Evolutionary conservation across 2,888 invertebrate species (phyloP), one percentile per base, ranked within the genome.

Genomic region (Stenurella melanura): DNA sequence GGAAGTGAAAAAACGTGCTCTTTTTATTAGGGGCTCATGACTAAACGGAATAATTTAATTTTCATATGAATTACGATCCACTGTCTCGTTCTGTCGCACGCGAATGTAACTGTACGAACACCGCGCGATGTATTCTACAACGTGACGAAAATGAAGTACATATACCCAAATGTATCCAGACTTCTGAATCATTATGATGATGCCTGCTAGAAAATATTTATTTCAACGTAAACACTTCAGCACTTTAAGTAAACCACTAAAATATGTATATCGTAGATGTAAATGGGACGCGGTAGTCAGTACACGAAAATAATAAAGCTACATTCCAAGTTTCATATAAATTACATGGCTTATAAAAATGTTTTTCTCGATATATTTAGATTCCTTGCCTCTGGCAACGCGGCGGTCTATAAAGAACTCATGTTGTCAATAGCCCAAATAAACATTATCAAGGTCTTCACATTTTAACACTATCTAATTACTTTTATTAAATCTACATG

Each of bases 1-100:
- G 82, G 82, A 82, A 82, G 82, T 82, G 76, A 68, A 80, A 77
- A 78, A 76, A 82, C 82, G 82, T 80, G 80, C 76, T 57, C 69
- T 71, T 79, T 79, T 76, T 80, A 80, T 80, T 80, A 80, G 74
- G 79, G 79, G 42, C 54, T 38, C 61, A 71, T 71, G 71, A 61
- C 61, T 71, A 61, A 70, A 70, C 67, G 60, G 42, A 42, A 38
- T 71, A 26, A 61, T 70, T 68, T 57, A 68, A 56, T 68, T 69
- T 70, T 21, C 17, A 34, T 54, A 50, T 26, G 54, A 67, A 54
- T 42, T 54, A 21, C 54, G 21, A 3, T 9, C 50, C 7, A 18
- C 58, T 70, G 58, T 34, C 56, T 57, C 69, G 18, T 69, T 57
- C 57, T 57, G 30, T 12, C 17, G 57, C 69, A 57, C 63, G 69